Evolutionary conservation across 2,888 invertebrate genomes (phyloP).

Genomic region (Pollenia labialis): DNA sequence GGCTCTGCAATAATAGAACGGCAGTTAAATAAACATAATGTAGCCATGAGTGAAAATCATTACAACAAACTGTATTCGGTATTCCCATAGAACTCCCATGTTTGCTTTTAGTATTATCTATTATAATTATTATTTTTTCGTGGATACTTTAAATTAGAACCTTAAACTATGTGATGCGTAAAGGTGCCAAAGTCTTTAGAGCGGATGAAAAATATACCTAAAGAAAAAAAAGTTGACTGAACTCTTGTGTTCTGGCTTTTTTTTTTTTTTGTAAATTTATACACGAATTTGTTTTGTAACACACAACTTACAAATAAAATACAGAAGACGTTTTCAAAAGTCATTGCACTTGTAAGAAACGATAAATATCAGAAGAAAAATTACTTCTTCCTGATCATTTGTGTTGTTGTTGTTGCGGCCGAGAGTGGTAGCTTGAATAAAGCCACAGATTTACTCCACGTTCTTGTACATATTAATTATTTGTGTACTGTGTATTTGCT

Average conservation of each 20-base stretch:
- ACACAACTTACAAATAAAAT: constrained; percentile 18
- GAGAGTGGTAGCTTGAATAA: constrained; percentile 15
- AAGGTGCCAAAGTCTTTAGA: constrained; percentile 79
- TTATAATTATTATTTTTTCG: constrained; percentile 5
- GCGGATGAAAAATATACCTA: constrained; percentile 38
- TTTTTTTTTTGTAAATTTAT: constrained; percentile 9
- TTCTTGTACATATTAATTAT: constrained; percentile 45
- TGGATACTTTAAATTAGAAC: constrained; percentile 72
- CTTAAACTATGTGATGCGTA: constrained; percentile 79
- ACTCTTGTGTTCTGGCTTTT: constrained; percentile 39
- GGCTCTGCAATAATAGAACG: neutral
- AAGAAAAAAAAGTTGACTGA: constrained; percentile 59
- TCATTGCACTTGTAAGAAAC: constrained; percentile 70
- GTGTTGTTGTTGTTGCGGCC: constrained; percentile 31
- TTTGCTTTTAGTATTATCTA: constrained; percentile 15
- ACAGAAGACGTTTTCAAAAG: constrained; percentile 51
- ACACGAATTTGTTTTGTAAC: constrained; percentile 56
- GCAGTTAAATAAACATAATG: constrained; percentile 52
- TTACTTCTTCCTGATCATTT: constrained; percentile 53
- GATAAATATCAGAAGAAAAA: constrained; percentile 64
- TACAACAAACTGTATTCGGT: neutral
- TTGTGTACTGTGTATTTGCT: constrained; percentile 37
- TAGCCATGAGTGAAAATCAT: neutral
- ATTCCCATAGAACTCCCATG: constrained; percentile 7
- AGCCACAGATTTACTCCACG: constrained; percentile 25